Conservation (phyloP, 1,140 invertebrate genomes). For the Pseudomyrmex concolor region DNA sequence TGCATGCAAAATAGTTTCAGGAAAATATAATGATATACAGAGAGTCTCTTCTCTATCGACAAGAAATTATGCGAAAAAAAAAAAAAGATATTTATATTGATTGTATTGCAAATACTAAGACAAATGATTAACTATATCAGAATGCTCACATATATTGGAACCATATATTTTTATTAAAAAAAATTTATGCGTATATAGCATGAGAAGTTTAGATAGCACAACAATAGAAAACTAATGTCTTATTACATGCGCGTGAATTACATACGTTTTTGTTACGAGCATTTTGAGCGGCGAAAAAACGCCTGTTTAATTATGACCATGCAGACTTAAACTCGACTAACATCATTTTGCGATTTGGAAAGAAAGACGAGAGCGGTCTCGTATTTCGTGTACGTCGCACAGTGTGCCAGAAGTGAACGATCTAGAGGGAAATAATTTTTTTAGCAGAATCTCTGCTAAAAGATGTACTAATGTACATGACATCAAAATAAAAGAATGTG, state of each 20-base stretch:
- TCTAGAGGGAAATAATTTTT: too few species aligned
- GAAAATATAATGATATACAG: neutral
- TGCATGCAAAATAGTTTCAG: neutral
- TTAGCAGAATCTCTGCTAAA: too few species aligned
- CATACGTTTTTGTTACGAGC: neutral
- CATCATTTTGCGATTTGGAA: constrained; percentile 8
- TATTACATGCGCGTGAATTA: neutral
- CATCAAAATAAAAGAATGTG: too few species aligned
- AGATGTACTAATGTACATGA: too few species aligned
- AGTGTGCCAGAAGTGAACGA: too few species aligned
- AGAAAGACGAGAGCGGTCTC: constrained; percentile 12
- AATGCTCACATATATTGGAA: neutral
- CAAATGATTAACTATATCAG: too few species aligned
- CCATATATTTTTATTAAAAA: neutral
- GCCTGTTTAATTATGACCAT: constrained; percentile 13
- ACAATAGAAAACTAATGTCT: neutral
- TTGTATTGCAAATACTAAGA: too few species aligned
- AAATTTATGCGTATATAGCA: neutral
- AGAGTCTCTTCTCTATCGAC: neutral
- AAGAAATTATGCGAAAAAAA: neutral
- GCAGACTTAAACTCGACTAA: constrained; percentile 10
- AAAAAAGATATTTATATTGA: neutral
- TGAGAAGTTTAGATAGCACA: neutral
- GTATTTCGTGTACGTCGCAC: neutral
- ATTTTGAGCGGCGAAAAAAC: constrained; percentile 3